Conservation (phyloP, 2,113 vertebrate species). For the Polypterus senegalus region DNA sequence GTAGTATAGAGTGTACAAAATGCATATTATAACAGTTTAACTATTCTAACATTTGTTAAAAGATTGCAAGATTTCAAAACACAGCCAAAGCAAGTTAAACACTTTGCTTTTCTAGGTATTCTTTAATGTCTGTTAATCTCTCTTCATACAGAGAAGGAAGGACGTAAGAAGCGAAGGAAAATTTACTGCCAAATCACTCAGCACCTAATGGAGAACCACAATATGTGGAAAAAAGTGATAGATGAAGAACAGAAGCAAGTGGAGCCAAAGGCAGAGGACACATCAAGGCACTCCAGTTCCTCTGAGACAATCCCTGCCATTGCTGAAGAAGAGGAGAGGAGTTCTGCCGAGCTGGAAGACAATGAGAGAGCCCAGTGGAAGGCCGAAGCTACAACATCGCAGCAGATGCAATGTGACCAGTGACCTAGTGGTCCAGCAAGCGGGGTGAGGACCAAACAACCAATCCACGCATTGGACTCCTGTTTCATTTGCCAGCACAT, state of each 20-base stretch:
- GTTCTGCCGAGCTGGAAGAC: constrained; percentile 38
- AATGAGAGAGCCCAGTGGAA: constrained; percentile 43
- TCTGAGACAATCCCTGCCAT: constrained; percentile 81
- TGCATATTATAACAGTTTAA: constrained; percentile 12
- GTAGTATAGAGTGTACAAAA: not conserved
- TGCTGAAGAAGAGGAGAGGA: constrained; percentile 73
- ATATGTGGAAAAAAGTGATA: constrained; percentile 96
- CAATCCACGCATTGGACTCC: constrained; percentile 36
- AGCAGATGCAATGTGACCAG: not conserved
- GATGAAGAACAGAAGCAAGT: constrained; percentile 57
- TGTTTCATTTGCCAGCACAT: constrained; percentile 79
- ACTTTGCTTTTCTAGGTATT: not conserved
- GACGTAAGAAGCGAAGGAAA: constrained; percentile 69
- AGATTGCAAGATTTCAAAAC: constrained; percentile 20
- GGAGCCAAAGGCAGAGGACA: constrained; percentile 43
- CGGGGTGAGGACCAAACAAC: not conserved
- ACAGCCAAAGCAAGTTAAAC: not conserved
- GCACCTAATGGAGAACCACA: constrained; percentile 87
- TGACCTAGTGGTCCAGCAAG: not conserved
- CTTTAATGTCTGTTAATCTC: constrained; percentile 1
- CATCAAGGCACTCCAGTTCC: constrained; percentile 41
- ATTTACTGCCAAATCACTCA: constrained; percentile 89
- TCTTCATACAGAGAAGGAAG: constrained; percentile 59
- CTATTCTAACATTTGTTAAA: constrained; percentile 21
- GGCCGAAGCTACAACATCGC: not conserved